These are phyloP conservation scores for Oreocharis arfaki DNA, from an alignment of 2,113 vertebrate genomes.

Conservation along the genomic window DNA sequence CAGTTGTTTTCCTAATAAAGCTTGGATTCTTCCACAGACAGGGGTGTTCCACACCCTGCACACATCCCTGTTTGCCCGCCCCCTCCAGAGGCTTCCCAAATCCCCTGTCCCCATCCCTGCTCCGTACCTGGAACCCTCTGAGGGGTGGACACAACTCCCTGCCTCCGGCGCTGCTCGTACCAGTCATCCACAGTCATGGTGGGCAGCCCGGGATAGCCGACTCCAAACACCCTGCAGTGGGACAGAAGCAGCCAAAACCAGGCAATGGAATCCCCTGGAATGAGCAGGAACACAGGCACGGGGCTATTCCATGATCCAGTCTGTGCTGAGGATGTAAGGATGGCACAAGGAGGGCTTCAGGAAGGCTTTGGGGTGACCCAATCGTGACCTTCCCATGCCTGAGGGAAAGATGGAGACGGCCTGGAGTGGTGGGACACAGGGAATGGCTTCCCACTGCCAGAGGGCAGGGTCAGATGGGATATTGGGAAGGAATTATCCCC, in stretches of 20 bases:
- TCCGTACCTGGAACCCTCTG: constrained; percentile 65
- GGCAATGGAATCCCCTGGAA: background rate
- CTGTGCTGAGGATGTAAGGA: fast-evolving
- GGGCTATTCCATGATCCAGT: fast-evolving
- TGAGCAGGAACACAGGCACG: background rate
- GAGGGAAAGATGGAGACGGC: background rate
- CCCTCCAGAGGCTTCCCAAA: background rate
- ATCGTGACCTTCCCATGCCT: fast-evolving
- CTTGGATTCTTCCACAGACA: background rate
- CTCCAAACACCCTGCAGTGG: constrained; percentile 84
- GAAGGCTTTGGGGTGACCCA: background rate
- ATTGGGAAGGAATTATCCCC: fast-evolving
- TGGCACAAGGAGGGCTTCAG: background rate
- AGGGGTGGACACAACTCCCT: constrained; percentile 66
- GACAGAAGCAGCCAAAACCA: background rate
- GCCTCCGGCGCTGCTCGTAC: constrained; percentile 85
- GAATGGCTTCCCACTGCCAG: background rate
- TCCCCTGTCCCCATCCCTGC: fast-evolving
- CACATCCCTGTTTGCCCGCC: background rate
- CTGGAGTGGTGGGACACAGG: background rate
- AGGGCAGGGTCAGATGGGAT: background rate
- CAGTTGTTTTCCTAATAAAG: background rate
- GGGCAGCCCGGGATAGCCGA: constrained; percentile 89
- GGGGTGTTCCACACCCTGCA: background rate
- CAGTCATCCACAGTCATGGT: constrained; percentile 95